phyloP scores from a whole-genome alignment of 1,140 invertebrate genomes.

The Drosophila cardini region DNA sequence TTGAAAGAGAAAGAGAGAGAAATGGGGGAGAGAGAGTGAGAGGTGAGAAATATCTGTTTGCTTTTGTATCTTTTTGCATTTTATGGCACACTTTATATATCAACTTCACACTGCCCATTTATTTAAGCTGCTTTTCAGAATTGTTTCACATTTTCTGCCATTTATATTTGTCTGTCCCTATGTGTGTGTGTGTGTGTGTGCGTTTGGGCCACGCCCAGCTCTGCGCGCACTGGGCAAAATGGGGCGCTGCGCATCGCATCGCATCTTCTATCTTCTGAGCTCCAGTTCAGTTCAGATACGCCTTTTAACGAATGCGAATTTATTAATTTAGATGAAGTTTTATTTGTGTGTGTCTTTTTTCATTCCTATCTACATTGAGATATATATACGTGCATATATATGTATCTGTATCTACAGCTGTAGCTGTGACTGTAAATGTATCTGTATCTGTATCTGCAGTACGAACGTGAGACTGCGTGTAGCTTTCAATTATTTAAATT shows the following conservation, averaged over 20 bases:
- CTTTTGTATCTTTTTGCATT: conserved; percentile 17
- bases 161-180: conserved; percentile 9
- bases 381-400: neutral
- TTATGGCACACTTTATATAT: conserved; percentile 43
- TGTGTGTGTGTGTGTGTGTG: conserved; percentile 11
- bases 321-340: conserved; percentile 44
- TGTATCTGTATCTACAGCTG: conserved; percentile 24
- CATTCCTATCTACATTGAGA: neutral
- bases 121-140: conserved; percentile 22
- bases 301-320: conserved; percentile 43
- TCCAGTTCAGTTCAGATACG: conserved; percentile 7
- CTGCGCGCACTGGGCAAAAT: conserved; percentile 17
- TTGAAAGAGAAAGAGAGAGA: neutral
- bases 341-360: conserved; percentile 13
- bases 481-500: conserved; percentile 49
- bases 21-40: neutral
- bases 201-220: conserved; percentile 20
- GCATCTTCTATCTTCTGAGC: conserved; percentile 8
- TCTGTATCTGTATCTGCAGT: conserved; percentile 15
- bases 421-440: conserved; percentile 3
- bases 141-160: conserved; percentile 20
- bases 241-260: conserved; percentile 22
- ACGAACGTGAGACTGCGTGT: conserved; percentile 12
- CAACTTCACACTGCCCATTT: conserved; percentile 30
- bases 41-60: neutral